A percentile compares a stretch with the other conserved stretches of the same genome.
phyloP scores from a whole-genome alignment of 2,113 vertebrate species.

The Telmatochromis sp. region DNA sequence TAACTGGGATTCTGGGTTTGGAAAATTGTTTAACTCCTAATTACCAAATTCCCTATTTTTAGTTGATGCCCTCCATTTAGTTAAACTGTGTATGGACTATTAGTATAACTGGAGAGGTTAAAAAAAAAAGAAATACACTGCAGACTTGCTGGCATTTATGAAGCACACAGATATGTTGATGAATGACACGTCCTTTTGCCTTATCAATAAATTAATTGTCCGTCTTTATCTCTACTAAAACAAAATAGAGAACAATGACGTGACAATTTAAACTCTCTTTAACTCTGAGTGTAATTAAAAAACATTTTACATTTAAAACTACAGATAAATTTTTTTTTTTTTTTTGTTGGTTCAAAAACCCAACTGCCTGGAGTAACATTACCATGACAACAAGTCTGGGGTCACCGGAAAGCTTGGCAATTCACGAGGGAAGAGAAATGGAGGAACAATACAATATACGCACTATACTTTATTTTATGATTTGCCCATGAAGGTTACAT shows the following conservation, averaged over 20 bases:
- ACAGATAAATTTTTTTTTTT: not conserved
- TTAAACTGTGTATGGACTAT: not conserved
- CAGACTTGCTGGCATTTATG: not conserved
- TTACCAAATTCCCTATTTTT: too few relatives aligned
- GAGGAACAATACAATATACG: not conserved
- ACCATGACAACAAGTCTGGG: not conserved
- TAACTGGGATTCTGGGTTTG: not conserved
- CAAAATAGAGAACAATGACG: not conserved
- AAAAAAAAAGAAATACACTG: not conserved
- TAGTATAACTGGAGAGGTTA: not conserved
- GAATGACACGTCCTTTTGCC: not conserved
- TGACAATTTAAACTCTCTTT: not conserved
- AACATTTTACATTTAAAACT: not conserved
- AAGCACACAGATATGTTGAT: not conserved
- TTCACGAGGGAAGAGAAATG: not conserved
- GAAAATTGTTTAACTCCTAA: not conserved
- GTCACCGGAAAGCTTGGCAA: not conserved
- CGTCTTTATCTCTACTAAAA: not conserved
- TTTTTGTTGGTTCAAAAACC: not conserved
- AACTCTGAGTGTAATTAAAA: not conserved
- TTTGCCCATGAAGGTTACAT: not conserved
- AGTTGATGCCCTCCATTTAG: not conserved
- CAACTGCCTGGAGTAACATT: not conserved
- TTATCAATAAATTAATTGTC: rapidly evolving
- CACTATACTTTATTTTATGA: not conserved